Evolutionary conservation across 2,113 vertebrate genomes (phyloP).

Genomic region (Hippolais icterina): DNA sequence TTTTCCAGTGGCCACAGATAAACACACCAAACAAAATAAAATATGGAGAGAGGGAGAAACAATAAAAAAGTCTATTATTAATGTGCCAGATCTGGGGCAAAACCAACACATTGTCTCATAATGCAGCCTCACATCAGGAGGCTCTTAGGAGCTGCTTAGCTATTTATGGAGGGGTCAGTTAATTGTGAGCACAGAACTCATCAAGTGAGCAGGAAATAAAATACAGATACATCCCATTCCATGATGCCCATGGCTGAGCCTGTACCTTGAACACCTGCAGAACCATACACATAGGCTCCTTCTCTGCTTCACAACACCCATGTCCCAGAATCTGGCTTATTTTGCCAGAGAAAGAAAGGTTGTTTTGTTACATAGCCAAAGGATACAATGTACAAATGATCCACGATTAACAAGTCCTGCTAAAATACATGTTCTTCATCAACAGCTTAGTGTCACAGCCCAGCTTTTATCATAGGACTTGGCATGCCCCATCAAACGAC

Average conservation of each 20-base stretch:
- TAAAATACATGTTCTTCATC: not conserved
- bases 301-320: not conserved
- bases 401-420: not conserved
- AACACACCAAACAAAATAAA: not conserved
- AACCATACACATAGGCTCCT: not conserved
- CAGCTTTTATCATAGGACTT: not conserved
- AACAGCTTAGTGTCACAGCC: not conserved
- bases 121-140: not conserved
- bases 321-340: not conserved
- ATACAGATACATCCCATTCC: not conserved
- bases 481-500: not conserved
- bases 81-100: not conserved
- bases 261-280: not conserved
- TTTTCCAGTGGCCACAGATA: not conserved
- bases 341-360: not conserved
- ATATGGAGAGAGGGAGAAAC: not conserved
- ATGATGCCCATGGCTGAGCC: accelerated
- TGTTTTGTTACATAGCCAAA: not conserved
- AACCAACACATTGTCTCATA: not conserved
- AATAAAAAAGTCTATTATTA: not conserved
- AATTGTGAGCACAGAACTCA: not conserved
- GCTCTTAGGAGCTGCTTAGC: not conserved
- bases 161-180: accelerated
- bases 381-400: not conserved
- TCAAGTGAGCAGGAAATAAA: not conserved